Evolutionary conservation across 2,888 invertebrate genomes (phyloP).

Genomic region (Lepidocyrtinus sp.): DNA sequence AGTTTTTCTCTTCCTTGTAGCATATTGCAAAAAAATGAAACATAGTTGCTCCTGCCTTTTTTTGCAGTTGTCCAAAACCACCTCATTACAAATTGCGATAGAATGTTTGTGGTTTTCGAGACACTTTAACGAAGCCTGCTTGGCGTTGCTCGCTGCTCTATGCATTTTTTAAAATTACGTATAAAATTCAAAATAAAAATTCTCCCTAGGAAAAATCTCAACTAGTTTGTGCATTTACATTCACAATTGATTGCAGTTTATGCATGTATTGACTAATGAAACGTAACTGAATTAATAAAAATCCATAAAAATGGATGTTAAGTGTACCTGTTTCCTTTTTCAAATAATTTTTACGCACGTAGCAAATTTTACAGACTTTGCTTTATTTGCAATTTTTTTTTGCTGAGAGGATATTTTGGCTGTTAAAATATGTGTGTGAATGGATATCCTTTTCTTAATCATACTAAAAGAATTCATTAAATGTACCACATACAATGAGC

Average conservation of each 20-base stretch:
- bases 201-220: background rate
- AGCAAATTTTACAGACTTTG: too few species aligned
- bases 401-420: too few species aligned
- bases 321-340: background rate
- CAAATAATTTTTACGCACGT: too few species aligned
- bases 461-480: too few species aligned
- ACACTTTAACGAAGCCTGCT: background rate
- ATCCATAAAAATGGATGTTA: background rate
- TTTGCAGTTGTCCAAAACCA: background rate
- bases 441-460: too few species aligned
- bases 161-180: background rate
- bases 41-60: background rate
- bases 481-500: too few species aligned
- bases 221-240: background rate
- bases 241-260: background rate
- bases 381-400: too few species aligned
- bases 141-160: background rate
- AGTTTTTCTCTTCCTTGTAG: background rate
- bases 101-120: background rate
- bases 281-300: background rate
- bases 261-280: background rate
- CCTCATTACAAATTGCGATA: background rate
- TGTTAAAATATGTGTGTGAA: too few species aligned
- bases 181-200: background rate
- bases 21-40: background rate